A percentile compares a stretch with the other conserved stretches of the same genome.
Evolutionary conservation across 1,140 invertebrate genomes (phyloP).

Genomic region (Daktulosphaira vitifoliae): DNA sequence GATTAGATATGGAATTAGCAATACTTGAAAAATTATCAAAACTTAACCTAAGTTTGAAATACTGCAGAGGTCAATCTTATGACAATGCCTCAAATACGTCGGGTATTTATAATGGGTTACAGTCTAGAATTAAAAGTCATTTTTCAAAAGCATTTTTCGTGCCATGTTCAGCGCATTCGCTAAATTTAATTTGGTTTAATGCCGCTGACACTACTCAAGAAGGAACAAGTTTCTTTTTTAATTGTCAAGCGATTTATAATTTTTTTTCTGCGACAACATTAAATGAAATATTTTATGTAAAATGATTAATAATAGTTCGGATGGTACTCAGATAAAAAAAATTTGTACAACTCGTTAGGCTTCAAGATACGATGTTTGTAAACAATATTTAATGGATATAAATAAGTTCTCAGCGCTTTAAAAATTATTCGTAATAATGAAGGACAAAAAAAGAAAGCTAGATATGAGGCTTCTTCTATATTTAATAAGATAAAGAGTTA

Average conservation of each 20-base stretch:
- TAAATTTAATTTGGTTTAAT: slow-evolving; percentile 41
- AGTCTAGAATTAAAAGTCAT: slow-evolving; percentile 41
- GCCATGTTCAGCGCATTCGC: slow-evolving; percentile 41
- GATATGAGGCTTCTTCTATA: slow-evolving; percentile 28
- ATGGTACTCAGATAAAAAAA: slow-evolving; percentile 7
- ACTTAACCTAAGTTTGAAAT: slow-evolving; percentile 6
- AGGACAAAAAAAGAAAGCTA: slow-evolving; percentile 28
- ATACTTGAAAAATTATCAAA: slow-evolving; percentile 10
- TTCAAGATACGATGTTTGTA: slow-evolving; percentile 35
- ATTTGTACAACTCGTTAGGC: slow-evolving; percentile 34
- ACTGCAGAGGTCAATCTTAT: slow-evolving; percentile 38
- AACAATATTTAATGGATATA: slow-evolving; percentile 4
- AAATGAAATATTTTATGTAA: slow-evolving; percentile 35
- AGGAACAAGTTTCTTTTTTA: slow-evolving; percentile 20
- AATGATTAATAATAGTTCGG: not conserved
- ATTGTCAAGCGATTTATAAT: slow-evolving; percentile 36
- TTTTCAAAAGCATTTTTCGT: slow-evolving; percentile 39
- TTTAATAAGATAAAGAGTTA: slow-evolving; percentile 29
- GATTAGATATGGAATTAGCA: not conserved
- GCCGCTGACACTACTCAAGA: slow-evolving; percentile 38
- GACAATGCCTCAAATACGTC: slow-evolving; percentile 40
- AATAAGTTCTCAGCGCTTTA: slow-evolving; percentile 16
- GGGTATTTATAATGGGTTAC: too few species aligned
- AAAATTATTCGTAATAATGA: slow-evolving; percentile 23
- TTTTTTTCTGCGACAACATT: slow-evolving; percentile 38